These are phyloP conservation scores for Anas capensis DNA, from an alignment of 2,797 vertebrate genomes.

Conservation along the genomic window DNA sequence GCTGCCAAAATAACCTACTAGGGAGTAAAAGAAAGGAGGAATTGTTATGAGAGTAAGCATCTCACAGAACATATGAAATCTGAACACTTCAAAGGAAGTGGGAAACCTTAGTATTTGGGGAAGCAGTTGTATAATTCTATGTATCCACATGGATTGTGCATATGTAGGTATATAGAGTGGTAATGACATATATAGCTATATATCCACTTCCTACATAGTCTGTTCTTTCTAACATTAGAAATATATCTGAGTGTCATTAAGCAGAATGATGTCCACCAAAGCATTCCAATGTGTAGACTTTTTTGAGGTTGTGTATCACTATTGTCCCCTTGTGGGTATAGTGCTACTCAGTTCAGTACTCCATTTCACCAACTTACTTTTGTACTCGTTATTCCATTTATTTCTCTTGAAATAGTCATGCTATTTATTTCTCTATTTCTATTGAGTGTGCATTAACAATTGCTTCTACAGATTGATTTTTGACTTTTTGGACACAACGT, in stretches of 20 bases:
- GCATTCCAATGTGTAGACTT: fast-evolving
- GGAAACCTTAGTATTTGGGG: not conserved
- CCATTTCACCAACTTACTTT: not conserved
- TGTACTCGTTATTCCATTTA: not conserved
- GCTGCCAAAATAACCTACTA: not conserved
- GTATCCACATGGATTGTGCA: not conserved
- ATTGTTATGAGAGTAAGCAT: not conserved
- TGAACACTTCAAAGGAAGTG: not conserved
- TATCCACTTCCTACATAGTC: not conserved
- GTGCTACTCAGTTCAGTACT: not conserved
- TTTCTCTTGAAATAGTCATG: too few relatives aligned
- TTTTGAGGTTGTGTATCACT: not conserved
- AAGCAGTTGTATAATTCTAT: not conserved
- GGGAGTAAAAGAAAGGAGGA: not conserved
- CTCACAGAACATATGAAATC: not conserved
- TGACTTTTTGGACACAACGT: not conserved
- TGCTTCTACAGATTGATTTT: not conserved
- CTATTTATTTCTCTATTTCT: not conserved
- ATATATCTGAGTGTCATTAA: not conserved
- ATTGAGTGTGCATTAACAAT: not conserved
- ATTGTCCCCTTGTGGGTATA: not conserved
- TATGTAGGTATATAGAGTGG: not conserved
- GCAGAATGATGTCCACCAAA: not conserved
- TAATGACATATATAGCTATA: not conserved
- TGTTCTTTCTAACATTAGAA: not conserved